Evolutionary conservation across 2,797 vertebrate species (phyloP).

Genomic region (Apogon hyalosoma): DNA sequence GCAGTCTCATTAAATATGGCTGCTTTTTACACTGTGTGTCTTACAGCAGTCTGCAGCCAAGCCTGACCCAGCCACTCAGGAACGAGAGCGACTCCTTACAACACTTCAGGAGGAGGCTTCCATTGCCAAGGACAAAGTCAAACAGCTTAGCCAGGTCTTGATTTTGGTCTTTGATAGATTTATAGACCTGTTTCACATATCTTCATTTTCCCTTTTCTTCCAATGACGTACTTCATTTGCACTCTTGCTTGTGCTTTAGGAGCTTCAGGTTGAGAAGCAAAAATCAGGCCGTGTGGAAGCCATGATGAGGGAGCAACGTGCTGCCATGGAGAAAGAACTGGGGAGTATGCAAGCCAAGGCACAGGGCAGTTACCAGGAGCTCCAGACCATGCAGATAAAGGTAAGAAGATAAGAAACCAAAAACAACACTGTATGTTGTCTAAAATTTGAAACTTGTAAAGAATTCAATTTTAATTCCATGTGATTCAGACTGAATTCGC

Average conservation of each 20-base stretch:
- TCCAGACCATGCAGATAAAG: constrained; percentile 94
- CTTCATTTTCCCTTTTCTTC: neutral
- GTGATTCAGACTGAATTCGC: constrained; percentile 4
- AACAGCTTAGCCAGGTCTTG: constrained; percentile 93
- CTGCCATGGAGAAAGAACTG: constrained; percentile 92
- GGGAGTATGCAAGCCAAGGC: constrained; percentile 93
- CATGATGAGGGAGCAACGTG: constrained; percentile 91
- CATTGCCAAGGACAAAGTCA: constrained; percentile 93
- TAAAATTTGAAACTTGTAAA: constrained; percentile 7
- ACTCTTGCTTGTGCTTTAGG: constrained; percentile 73
- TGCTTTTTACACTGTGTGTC: constrained; percentile 19
- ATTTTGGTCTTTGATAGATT: neutral
- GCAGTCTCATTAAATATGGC: constrained; percentile 3
- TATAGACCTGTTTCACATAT: neutral
- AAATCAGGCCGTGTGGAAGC: constrained; percentile 88
- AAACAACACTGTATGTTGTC: no score
- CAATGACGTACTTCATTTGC: neutral
- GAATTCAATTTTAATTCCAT: neutral
- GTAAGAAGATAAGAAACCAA: constrained; percentile 69
- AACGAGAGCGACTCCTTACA: constrained; percentile 90
- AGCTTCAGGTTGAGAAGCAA: constrained; percentile 95
- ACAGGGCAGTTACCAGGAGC: constrained; percentile 91
- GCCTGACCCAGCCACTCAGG: constrained; percentile 88
- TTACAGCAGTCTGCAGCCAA: constrained; percentile 84
- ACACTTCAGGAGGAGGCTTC: constrained; percentile 91